A percentile compares a stretch with the other conserved stretches of the same genome.
Evolutionary conservation across 1,140 invertebrate species (phyloP).

Genomic region (Lasaia peninsularis): DNA sequence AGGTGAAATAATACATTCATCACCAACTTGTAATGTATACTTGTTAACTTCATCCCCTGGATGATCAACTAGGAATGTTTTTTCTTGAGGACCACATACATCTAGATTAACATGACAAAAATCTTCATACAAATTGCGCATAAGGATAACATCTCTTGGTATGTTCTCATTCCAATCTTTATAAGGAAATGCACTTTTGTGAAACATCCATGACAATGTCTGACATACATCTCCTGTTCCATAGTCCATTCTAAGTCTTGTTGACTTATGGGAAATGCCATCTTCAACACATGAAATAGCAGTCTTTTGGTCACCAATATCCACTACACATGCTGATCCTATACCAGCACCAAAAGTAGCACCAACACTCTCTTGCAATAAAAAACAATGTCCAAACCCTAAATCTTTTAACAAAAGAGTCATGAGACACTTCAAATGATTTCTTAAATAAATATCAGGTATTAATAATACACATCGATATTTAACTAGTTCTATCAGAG

Average conservation of each 20-base stretch:
- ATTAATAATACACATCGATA: constrained; percentile 93
- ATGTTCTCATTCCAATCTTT: constrained; percentile 85
- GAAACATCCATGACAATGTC: constrained; percentile 90
- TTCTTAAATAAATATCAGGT: constrained; percentile 93
- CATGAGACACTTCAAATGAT: constrained; percentile 91
- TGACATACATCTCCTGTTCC: constrained; percentile 94
- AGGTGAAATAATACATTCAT: constrained; percentile 95
- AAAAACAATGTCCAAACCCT: constrained; percentile 93
- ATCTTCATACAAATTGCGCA: constrained; percentile 92
- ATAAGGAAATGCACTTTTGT: constrained; percentile 93
- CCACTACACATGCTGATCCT: constrained; percentile 94
- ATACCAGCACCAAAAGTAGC: constrained; percentile 96
- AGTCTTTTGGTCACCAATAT: constrained; percentile 97
- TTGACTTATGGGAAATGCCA: constrained; percentile 93
- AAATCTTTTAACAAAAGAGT: constrained; percentile 89
- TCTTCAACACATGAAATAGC: constrained; percentile 97
- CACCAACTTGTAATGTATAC: constrained; percentile 91
- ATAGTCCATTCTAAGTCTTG: constrained; percentile 89
- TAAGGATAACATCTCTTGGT: constrained; percentile 84
- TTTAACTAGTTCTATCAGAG: constrained; percentile 85
- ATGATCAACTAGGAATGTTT: constrained; percentile 86
- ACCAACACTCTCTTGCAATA: constrained; percentile 91
- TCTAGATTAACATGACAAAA: constrained; percentile 95
- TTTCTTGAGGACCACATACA: constrained; percentile 89
- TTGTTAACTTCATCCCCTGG: constrained; percentile 84